A percentile compares a stretch with the other conserved stretches of the same genome.
These are phyloP conservation scores for Nothocercus julius DNA, from an alignment of 2,113 vertebrate species.

Conservation along the genomic window DNA sequence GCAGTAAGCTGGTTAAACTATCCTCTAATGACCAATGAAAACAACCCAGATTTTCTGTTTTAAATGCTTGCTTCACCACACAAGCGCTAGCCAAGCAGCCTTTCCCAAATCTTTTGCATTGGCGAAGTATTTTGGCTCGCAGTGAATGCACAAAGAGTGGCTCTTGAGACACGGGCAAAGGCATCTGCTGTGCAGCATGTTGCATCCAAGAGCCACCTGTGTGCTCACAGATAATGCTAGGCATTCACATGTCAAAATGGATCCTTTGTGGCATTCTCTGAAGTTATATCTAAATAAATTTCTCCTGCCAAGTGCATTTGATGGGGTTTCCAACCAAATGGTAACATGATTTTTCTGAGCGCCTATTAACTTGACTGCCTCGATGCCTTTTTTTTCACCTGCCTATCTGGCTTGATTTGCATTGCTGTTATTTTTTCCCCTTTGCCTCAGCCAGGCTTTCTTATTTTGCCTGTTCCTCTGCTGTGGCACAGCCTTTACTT, in stretches of 20 bases:
- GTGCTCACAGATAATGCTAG: neutral
- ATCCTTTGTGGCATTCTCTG: neutral
- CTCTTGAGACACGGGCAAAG: neutral
- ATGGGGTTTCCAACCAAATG: neutral
- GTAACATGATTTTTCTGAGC: neutral
- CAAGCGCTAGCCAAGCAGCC: neutral
- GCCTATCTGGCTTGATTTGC: neutral
- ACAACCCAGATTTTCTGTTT: neutral
- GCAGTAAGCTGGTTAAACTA: neutral
- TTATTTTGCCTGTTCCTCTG: neutral
- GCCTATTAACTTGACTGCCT: neutral
- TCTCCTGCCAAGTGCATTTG: neutral
- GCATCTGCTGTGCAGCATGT: neutral
- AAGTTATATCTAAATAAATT: constrained; percentile 14
- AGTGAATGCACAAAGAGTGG: neutral
- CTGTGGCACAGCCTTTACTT: neutral
- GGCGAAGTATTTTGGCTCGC: neutral
- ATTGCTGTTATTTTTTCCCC: neutral
- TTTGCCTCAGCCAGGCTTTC: neutral
- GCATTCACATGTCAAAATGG: neutral
- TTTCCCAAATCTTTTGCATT: neutral
- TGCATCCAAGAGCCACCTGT: constrained; percentile 14
- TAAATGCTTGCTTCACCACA: neutral
- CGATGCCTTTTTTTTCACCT: neutral
- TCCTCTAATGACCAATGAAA: neutral